Base-by-base conservation (phyloP, 2,797 vertebrate genomes). In the Emys orbicularis region DNA sequence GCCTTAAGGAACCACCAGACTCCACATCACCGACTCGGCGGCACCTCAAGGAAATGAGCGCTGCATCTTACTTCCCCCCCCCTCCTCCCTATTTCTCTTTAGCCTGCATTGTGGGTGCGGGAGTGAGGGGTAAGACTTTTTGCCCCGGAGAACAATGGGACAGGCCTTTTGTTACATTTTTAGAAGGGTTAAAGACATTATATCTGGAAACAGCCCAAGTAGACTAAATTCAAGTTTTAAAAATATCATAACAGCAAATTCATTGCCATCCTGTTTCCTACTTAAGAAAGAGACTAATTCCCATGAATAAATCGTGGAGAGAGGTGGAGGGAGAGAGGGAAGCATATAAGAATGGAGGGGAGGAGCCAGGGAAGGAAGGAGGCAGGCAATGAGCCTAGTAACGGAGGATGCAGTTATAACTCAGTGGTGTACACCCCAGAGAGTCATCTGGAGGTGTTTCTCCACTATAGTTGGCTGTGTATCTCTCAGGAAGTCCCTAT, bases 91-190 rank as follows among this genome's bases (percentile, higher is more conserved):
- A 68, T 83, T 91, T 84, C 34, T 31, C 90, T 92, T 91, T 2
- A 9, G 68, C 84, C 94, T 81, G 89, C 57, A 50, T 94, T 84
- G 29, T 90, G 93, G 53, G 37, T 89, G 92, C 61, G 44, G 34
- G 84, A 68, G 41, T 72, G 49, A 95, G 81, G 37, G 59, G 89
- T 96, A 59, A 18, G 65, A 84, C 34, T 37, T 92, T 90, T 92
- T 92, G 37, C 81, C 90, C 65, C 16, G 82, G 86, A 65, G 95
- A 93, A 89, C 8, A 88, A 93, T 52, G 76, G 53, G 49, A 92
- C 91, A 90, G 95, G 79, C 27, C 80, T 96, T 95, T 94, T 95
- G 93, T 96, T 96, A 96, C 94, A 84, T 94, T 96, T 95, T 72
- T 61, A 25, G 84, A 88, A 90, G 90, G 1, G 0, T 81, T 86